Base-by-base conservation (phyloP, 1,140 invertebrate genomes). In the Liolophura sinensis region DNA sequence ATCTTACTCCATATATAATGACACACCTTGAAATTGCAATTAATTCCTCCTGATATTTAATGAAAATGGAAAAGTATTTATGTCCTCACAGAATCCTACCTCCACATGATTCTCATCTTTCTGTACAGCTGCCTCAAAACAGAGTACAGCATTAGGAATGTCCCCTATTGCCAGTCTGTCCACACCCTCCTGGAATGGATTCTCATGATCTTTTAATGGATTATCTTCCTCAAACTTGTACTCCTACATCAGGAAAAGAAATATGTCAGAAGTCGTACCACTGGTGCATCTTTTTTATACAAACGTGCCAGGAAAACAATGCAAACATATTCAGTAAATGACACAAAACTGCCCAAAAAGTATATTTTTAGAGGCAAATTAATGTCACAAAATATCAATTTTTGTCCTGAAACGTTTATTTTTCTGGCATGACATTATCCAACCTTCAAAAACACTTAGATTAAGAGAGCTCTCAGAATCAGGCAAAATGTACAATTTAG, bases 41-140 rank as follows among this genome's bases (percentile, higher is more conserved):
- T 54, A 24, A n/a, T n/a, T n/a, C n/a, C 24, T 24, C 51, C n/a
- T 54, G n/a, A 54, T 12, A 20, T 3, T 20, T 54, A 24, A n/a
- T 15, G 14, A 51, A 51, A 51, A 51, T 15, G 49, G n/a, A 15
- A 51, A 15, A n/a, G 14, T 51, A 51, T n/a, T 14, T 14, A 51
- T 15, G n/a, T 24, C 18, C 3, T 54, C 24, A 20, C 51, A 54
- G 24, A 54, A 16, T 93, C 93, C 94, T 46, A 92, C 92, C 83
- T 95, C 90, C 0, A 89, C 81, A 81, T 94, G 92, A 48, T 91
- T 87, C 4, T 92, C 89, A 67, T 94, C 87, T 81, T 96, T 91
- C 80, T 95, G 91, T 11, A 91, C 93, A 51, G 96, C 96, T 63
- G 94, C 93, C 87, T 99, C 97, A 86, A 99, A 99, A 76, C 96